Conservation (phyloP, 2,797 vertebrate genomes). For the Momotus momota region DNA sequence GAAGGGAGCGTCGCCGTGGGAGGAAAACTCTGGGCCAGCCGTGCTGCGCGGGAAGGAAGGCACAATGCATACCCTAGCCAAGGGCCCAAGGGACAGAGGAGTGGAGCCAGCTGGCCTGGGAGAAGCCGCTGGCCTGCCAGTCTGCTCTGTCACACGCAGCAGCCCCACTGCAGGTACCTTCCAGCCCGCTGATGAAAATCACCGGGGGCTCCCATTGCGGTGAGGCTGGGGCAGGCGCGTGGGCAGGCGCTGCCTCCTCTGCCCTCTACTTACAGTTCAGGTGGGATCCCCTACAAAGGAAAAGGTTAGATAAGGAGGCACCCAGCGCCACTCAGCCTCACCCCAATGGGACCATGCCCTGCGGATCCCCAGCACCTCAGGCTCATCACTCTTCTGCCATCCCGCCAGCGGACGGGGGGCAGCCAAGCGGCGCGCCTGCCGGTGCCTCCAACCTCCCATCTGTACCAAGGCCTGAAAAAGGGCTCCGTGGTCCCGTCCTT, state of each 20-base stretch:
- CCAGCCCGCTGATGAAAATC: not conserved
- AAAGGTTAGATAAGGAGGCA: constrained; percentile 68
- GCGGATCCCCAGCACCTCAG: not conserved
- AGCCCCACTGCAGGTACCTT: not conserved
- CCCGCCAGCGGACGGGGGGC: not conserved
- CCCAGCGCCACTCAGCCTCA: constrained; percentile 51
- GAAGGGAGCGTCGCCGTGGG: constrained; percentile 69
- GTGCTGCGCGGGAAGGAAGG: constrained; percentile 41
- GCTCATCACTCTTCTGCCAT: not conserved
- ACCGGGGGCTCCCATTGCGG: constrained; percentile 17
- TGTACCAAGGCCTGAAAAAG: not conserved
- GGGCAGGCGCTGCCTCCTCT: constrained; percentile 13
- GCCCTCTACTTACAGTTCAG: constrained; percentile 68
- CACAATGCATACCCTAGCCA: not conserved
- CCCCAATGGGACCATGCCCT: constrained; percentile 19
- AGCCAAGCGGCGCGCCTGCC: not conserved
- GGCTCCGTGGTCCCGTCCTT: constrained; percentile 18
- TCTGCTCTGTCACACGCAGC: not conserved
- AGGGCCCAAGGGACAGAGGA: not conserved
- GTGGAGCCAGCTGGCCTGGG: not conserved
- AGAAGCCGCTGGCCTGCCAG: not conserved
- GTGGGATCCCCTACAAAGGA: constrained; percentile 52
- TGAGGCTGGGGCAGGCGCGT: not conserved
- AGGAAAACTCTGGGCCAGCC: constrained; percentile 75
- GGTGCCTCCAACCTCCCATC: not conserved